phyloP scores from a whole-genome alignment of 2,888 invertebrate genomes.

The Thymelicus lineola region DNA sequence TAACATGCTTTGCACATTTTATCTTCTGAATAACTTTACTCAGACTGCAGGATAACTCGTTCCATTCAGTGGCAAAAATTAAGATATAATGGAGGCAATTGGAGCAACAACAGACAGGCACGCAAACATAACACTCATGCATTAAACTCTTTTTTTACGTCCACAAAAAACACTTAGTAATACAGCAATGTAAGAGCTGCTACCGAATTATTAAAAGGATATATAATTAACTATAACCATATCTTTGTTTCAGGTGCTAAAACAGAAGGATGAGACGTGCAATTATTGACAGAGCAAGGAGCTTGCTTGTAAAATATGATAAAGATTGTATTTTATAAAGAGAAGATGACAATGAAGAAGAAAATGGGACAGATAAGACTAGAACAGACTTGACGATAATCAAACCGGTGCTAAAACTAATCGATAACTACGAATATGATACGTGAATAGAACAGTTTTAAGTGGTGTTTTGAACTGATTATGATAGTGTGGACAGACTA shows the following conservation, averaged over 20 bases:
- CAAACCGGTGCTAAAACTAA: constrained; percentile 41
- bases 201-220: constrained; percentile 56
- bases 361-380: constrained; percentile 65
- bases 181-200: constrained; percentile 55
- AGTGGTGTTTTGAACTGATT: constrained; percentile 44
- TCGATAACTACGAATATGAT: constrained; percentile 42
- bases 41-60: constrained; percentile 45
- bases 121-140: constrained; percentile 59
- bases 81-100: constrained; percentile 68
- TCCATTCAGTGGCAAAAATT: constrained; percentile 60
- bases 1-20: background rate
- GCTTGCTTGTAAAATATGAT: constrained; percentile 21
- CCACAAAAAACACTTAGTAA: constrained; percentile 52
- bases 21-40: constrained; percentile 14
- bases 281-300: constrained; percentile 40
- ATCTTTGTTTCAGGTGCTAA: constrained; percentile 72
- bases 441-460: constrained; percentile 29
- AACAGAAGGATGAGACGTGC: constrained; percentile 53
- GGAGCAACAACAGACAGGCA: constrained; percentile 57
- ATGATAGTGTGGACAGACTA: constrained; percentile 52
- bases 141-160: constrained; percentile 56
- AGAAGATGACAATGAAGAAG: constrained; percentile 57
- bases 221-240: constrained; percentile 55
- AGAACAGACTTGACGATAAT: constrained; percentile 73
- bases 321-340: constrained; percentile 49